Base-by-base conservation (phyloP, 2,888 invertebrate genomes). In the Rhorus exstirpatorius region DNA sequence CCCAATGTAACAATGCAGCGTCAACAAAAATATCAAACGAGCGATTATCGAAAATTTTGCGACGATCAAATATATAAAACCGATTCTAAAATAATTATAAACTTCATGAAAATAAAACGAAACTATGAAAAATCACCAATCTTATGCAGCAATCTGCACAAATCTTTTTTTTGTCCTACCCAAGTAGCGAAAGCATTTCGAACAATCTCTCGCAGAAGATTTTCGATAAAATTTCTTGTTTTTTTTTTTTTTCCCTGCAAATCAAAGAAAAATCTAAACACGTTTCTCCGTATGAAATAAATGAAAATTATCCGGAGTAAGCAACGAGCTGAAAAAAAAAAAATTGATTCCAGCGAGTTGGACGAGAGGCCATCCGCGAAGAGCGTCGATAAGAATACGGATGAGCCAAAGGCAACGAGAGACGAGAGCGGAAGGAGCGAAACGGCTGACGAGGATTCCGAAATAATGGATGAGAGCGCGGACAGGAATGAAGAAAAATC, bases 401-500 rank as follows among this genome's bases (percentile, higher is more conserved):
- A 90, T 21, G 87, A 88, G 70, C 76, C 87, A 72, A 89, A 91
- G 85, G 79, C 87, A 41, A 83, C 85, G 26, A 90, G 89, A 72
- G 76, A 86, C 51, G 91, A 89, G 80, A 87, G 86, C 46, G 89
- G 83, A 68, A 87, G 87, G 71, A 89, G 91, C 86, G 89, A 89
- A 72, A 86, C 87, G 51, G 82, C 85, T 26, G 87, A 89, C 86
- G 88, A 87, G 63, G 89, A 94, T 79, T 93, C 93, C 83, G 93
- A 87, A 90, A 89, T 87, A 87, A 88, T 86, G 68, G 90, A 89
- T 35, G 90, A 91, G 26, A 88, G 86, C 60, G 89, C 83, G 75
- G 93, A 94, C 83, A 91, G 91, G 79, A 87, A 89, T 82, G 89
- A 91, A 78, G 92, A 92, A 71, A 91, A 92, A 84, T 90, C 90